Evolutionary conservation across 2,113 vertebrate genomes (phyloP).

Genomic region (Etia nguti): DNA sequence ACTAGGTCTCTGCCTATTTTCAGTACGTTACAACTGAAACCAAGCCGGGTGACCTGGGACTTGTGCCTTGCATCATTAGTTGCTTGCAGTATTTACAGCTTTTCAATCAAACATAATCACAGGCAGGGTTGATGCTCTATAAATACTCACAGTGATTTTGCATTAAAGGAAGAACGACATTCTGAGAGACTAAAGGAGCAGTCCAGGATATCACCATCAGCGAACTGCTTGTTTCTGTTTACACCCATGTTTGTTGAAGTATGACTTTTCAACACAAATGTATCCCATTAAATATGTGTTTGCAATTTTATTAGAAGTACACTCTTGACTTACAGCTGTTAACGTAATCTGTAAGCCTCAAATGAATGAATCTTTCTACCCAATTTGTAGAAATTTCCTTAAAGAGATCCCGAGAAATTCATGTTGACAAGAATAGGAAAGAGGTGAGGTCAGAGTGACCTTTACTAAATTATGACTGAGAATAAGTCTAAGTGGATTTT

Average conservation of each 20-base stretch:
- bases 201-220: not conserved
- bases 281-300: not conserved
- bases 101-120: not conserved
- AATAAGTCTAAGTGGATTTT: not conserved
- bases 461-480: not conserved
- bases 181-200: not conserved
- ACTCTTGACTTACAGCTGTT: not conserved
- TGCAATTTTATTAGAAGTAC: rapidly evolving
- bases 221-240: rapidly evolving
- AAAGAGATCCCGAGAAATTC: not conserved
- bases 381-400: not conserved
- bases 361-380: not conserved
- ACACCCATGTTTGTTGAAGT: not conserved
- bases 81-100: not conserved
- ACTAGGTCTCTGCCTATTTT: not conserved
- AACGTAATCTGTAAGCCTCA: not conserved
- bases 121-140: not conserved
- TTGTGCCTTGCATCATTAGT: not conserved
- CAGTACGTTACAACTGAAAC: not conserved
- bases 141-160: not conserved
- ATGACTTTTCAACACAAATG: not conserved
- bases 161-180: not conserved
- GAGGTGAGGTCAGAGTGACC: not conserved
- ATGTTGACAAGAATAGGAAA: not conserved
- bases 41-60: not conserved